These are phyloP conservation scores for Petromus typicus DNA, from an alignment of 2,113 vertebrate genomes.

Conservation along the genomic window DNA sequence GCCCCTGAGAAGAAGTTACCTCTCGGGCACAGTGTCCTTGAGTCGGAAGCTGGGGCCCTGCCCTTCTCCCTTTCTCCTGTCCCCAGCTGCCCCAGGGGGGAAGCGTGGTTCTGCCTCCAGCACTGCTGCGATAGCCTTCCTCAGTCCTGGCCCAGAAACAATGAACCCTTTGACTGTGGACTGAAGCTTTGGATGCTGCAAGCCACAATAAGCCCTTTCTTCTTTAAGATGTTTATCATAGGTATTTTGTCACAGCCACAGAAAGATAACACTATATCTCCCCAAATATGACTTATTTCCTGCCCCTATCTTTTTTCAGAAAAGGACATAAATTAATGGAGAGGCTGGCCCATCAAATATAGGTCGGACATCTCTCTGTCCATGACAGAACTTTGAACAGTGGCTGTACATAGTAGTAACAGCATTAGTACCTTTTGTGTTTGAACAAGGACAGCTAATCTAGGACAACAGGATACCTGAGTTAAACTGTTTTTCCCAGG, in stretches of 20 bases:
- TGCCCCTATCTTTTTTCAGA: not conserved
- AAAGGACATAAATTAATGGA: constrained; percentile 18
- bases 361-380: not conserved
- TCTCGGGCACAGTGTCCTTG: not conserved
- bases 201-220: not conserved
- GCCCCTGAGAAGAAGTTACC: not conserved
- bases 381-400: not conserved
- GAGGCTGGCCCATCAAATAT: not conserved
- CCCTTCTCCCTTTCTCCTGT: not conserved
- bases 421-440: not conserved
- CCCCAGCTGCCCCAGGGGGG: not conserved
- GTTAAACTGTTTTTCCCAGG: constrained; percentile 13
- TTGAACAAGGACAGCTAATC: not conserved
- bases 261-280: not conserved
- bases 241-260: not conserved
- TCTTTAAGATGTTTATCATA: not conserved
- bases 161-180: not conserved
- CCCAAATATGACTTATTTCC: constrained; percentile 66
- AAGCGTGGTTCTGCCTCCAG: not conserved
- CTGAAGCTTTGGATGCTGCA: not conserved
- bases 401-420: not conserved
- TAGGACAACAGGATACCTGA: not conserved
- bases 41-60: not conserved
- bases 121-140: not conserved
- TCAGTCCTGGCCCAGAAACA: not conserved